Conservation (phyloP, 30 jellyfish, hydroid and myxozoan genomes). For the Clytia hemisphaerica region DNA sequence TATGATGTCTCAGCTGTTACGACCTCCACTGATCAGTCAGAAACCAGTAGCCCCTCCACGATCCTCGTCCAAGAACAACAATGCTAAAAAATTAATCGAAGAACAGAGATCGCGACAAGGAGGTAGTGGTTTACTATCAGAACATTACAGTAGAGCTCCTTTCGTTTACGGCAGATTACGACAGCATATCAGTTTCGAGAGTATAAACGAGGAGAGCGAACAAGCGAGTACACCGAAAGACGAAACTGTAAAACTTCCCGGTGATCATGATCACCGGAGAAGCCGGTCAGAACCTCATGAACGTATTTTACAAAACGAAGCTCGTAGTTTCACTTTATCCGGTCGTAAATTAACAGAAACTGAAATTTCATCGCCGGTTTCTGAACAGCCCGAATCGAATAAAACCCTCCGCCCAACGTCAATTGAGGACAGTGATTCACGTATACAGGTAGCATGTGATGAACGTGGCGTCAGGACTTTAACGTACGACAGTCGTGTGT, state of each 20-base stretch:
- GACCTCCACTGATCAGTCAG: conserved; percentile 11
- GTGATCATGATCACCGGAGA: neutral
- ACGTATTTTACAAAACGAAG: too few species aligned
- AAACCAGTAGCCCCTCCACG: neutral
- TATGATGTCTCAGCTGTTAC: too few species aligned
- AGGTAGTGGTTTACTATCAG: too few species aligned
- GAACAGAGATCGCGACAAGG: neutral
- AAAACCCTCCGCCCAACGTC: too few species aligned
- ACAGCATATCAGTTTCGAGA: conserved; percentile 2
- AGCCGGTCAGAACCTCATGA: conserved; percentile 8
- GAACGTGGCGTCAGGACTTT: neutral
- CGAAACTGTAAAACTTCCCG: neutral
- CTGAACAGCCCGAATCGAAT: too few species aligned
- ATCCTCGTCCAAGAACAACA: neutral
- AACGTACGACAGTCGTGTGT: conserved; percentile 1
- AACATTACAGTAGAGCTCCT: neutral
- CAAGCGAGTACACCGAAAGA: neutral
- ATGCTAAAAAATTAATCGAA: neutral
- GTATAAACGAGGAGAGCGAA: conserved; percentile 26
- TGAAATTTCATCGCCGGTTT: too few species aligned
- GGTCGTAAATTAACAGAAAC: too few species aligned
- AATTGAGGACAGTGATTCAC: neutral
- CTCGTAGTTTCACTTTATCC: too few species aligned
- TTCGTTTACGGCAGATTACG: neutral
- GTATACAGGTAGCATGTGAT: neutral